Percentiles rank a stretch among this genome's conserved stretches.
Evolutionary conservation across 2,888 invertebrate genomes (phyloP).

Genomic region (Pelosia muscerda): DNA sequence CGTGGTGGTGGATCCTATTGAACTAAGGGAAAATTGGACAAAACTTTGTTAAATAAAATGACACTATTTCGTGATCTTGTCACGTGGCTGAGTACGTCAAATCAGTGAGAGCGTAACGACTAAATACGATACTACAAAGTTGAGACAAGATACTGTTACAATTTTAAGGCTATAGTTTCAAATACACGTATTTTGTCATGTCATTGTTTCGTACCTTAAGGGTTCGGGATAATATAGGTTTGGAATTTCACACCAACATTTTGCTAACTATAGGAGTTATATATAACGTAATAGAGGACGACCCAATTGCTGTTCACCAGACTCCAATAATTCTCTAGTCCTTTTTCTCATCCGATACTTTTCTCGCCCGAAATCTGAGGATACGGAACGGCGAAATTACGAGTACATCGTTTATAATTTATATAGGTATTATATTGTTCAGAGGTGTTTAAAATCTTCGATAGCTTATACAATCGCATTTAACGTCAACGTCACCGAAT

Average conservation of each 20-base stretch:
- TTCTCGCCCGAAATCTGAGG: not conserved
- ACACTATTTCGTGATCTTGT: no score
- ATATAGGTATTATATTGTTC: not conserved
- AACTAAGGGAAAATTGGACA: not conserved
- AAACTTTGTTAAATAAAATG: no score
- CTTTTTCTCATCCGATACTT: not conserved
- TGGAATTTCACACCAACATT: not conserved
- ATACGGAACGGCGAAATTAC: not conserved
- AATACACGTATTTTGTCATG: not conserved
- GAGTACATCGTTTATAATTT: not conserved
- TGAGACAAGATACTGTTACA: not conserved
- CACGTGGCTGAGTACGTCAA: no score
- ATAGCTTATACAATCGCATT: conserved; percentile 9
- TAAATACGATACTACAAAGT: not conserved
- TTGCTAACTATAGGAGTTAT: not conserved
- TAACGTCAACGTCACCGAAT: conserved; percentile 4
- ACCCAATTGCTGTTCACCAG: not conserved
- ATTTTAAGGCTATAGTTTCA: no score
- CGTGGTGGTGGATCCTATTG: not conserved
- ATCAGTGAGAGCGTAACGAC: not conserved
- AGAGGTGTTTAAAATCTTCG: conserved; percentile 6
- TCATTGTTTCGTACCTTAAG: not conserved
- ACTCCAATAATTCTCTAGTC: not conserved
- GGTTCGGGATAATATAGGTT: not conserved
- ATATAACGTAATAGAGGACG: not conserved